A percentile compares a stretch with the other conserved stretches of the same genome.
phyloP scores from a whole-genome alignment of 2,113 vertebrate species.

The Colossoma macropomum region DNA sequence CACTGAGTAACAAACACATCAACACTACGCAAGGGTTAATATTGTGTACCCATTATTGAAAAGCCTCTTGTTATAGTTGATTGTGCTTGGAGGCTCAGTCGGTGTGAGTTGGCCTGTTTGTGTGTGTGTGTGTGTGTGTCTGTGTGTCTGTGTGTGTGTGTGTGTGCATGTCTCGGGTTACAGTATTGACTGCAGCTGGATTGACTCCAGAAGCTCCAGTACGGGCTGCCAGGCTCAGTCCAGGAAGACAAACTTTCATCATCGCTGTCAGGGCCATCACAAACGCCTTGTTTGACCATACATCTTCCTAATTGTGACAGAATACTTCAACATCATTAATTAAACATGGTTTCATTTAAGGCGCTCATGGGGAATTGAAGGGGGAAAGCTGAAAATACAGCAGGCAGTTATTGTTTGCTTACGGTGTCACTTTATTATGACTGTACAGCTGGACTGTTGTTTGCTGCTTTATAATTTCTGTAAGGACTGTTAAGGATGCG shows the following conservation, averaged over 20 bases:
- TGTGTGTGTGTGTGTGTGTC: conserved; percentile 31
- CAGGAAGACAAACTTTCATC: conserved; percentile 87
- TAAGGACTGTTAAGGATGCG: too few species aligned
- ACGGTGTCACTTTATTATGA: conserved; percentile 30
- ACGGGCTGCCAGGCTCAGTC: conserved; percentile 88
- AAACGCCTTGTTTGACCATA: conserved; percentile 94
- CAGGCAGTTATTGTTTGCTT: conserved; percentile 6
- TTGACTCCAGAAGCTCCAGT: conserved; percentile 69
- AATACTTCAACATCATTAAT: conserved; percentile 98
- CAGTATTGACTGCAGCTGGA: conserved; percentile 81
- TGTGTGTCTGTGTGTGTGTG: neutral
- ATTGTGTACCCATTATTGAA: neutral
- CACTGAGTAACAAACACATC: too few species aligned
- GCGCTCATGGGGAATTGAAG: conserved; percentile 64
- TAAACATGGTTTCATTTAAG: conserved; percentile 87
- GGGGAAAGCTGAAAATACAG: conserved; percentile 18
- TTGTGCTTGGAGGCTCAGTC: neutral
- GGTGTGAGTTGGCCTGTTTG: conserved; percentile 37
- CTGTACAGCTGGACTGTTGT: conserved; percentile 21
- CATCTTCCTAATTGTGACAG: conserved; percentile 98
- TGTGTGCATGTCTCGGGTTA: conserved; percentile 73
- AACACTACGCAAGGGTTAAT: too few species aligned
- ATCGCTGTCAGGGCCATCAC: conserved; percentile 96
- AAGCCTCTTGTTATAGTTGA: neutral
- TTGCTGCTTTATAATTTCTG: neutral